Conservation (phyloP, 2,888 invertebrate species). For the Loripinus fragilis region DNA sequence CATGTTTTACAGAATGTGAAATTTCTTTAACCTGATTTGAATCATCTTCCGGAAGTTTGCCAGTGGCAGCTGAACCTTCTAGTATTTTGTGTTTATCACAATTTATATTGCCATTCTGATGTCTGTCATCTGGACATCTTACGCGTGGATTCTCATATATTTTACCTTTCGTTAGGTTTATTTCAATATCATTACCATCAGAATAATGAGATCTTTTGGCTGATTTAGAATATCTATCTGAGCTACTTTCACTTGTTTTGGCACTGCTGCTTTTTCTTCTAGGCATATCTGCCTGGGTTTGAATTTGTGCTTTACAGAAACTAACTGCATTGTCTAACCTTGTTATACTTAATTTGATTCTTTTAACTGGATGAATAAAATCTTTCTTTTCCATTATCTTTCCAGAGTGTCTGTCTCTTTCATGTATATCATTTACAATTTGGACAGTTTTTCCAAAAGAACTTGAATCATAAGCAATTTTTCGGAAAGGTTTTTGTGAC, state of each 20-base stretch:
- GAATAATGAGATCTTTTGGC: neutral
- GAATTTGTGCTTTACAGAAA: slow-evolving; percentile 49
- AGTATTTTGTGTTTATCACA: neutral
- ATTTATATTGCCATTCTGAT: neutral
- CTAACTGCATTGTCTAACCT: slow-evolving; percentile 57
- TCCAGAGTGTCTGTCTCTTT: neutral
- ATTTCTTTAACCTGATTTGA: too few relatives aligned
- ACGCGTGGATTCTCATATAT: neutral
- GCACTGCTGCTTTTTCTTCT: neutral
- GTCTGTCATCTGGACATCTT: neutral
- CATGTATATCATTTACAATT: slow-evolving; percentile 3
- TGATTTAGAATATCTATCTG: neutral
- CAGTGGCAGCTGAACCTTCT: neutral
- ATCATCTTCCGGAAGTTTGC: too few relatives aligned
- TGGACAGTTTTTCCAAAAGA: neutral
- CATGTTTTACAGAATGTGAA: too few relatives aligned
- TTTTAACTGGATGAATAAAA: slow-evolving; percentile 44
- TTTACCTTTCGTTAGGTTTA: neutral
- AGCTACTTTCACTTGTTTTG: slow-evolving; percentile 2
- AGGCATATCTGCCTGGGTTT: slow-evolving; percentile 11
- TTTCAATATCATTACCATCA: neutral
- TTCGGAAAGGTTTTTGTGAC: slow-evolving; percentile 1
- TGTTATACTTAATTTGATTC: slow-evolving; percentile 48
- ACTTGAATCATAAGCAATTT: neutral
- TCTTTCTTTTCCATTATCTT: slow-evolving; percentile 35